phyloP scores from a whole-genome alignment of 1,140 invertebrate species.

The Camponotus vicinus region DNA sequence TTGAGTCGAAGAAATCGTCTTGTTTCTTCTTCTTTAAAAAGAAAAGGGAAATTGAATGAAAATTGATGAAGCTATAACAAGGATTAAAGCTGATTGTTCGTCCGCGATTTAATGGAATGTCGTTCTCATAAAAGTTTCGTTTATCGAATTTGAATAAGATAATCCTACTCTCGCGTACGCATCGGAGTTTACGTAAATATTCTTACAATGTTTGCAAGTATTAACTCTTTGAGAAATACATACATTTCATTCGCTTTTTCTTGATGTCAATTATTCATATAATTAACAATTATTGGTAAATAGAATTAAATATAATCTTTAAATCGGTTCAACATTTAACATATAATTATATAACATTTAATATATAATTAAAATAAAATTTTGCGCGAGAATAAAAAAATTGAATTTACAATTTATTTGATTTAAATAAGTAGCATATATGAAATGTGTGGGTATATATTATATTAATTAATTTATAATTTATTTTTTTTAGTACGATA shows the following conservation, averaged over 20 bases:
- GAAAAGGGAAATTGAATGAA: background rate
- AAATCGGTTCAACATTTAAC: background rate
- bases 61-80: slow-evolving; percentile 3
- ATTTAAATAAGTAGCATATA: background rate
- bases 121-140: slow-evolving; percentile 6
- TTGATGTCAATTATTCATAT: background rate
- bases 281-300: background rate
- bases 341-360: background rate
- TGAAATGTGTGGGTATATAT: too few relatives aligned
- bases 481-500: too few relatives aligned
- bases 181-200: background rate
- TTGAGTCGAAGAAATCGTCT: background rate
- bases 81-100: background rate
- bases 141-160: background rate
- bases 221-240: background rate
- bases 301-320: background rate
- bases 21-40: background rate
- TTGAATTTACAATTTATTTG: background rate
- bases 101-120: background rate
- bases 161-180: background rate
- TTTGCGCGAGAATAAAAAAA: background rate
- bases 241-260: background rate
- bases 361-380: background rate
- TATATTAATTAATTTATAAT: too few relatives aligned
- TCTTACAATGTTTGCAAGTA: background rate